Conservation (phyloP, 2,113 vertebrate genomes). For the Lonchura striata region DNA sequence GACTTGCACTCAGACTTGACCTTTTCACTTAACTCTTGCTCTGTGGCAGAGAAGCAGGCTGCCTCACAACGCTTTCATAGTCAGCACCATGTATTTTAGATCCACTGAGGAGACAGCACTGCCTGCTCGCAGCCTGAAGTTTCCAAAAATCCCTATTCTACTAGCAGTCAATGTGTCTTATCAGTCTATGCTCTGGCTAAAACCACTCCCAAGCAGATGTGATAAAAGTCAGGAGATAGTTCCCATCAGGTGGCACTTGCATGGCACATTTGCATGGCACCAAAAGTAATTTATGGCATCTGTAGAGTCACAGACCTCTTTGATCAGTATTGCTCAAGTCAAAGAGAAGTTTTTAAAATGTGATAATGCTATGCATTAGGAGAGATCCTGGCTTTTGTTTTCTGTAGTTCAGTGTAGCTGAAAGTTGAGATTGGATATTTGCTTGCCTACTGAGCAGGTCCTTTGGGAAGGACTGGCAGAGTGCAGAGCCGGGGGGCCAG, state of each 20-base stretch:
- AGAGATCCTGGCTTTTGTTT: not conserved
- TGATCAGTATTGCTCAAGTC: not conserved
- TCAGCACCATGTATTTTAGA: accelerated
- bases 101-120: not conserved
- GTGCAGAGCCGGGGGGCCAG: not conserved
- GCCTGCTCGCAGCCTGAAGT: not conserved
- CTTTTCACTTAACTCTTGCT: not conserved
- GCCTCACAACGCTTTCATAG: accelerated
- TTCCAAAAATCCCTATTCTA: not conserved
- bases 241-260: not conserved
- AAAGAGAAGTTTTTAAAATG: not conserved
- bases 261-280: not conserved
- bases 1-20: not conserved
- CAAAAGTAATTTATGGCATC: not conserved
- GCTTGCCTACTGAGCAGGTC: not conserved
- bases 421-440: not conserved
- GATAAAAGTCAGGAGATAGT: not conserved
- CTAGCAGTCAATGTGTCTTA: not conserved
- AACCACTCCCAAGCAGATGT: not conserved
- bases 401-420: not conserved
- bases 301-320: not conserved
- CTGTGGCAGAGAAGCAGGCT: not conserved
- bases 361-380: not conserved
- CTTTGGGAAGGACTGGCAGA: not conserved
- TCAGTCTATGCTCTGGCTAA: not conserved